Evolutionary conservation across 2,113 vertebrate genomes (phyloP).

Genomic region (Campylomormyrus numenius): DNA sequence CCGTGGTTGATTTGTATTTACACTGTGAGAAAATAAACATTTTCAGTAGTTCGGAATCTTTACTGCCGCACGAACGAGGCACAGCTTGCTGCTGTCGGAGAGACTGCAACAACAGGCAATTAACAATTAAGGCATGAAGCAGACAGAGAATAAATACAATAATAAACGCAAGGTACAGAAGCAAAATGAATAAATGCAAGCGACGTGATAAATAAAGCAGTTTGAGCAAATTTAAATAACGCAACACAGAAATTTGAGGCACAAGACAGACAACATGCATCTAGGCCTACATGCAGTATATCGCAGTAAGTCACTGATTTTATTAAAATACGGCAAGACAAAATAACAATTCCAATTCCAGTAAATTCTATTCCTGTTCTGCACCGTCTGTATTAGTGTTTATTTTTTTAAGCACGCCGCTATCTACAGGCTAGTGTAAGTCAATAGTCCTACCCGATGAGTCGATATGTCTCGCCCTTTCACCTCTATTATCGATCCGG

Average conservation of each 20-base stretch:
- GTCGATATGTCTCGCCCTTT: neutral
- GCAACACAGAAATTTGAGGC: neutral
- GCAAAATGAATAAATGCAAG: neutral
- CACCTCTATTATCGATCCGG: neutral
- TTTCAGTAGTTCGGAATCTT: neutral
- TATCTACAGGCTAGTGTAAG: neutral
- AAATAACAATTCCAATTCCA: neutral
- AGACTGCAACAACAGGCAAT: neutral
- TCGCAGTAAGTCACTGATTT: neutral
- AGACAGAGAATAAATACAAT: neutral
- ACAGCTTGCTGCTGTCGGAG: neutral
- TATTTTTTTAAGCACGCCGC: neutral
- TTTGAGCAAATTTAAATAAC: neutral
- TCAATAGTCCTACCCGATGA: neutral
- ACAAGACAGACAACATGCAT: neutral
- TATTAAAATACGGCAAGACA: neutral
- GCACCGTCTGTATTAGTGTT: neutral
- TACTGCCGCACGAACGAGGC: neutral
- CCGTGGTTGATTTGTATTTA: neutral
- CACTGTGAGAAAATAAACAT: neutral
- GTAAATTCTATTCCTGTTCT: neutral
- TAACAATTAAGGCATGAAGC: neutral
- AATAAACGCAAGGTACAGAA: neutral
- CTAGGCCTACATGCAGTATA: neutral
- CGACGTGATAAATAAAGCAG: neutral